phyloP scores from a whole-genome alignment of 2,113 vertebrate genomes.

The Perca flavescens region DNA sequence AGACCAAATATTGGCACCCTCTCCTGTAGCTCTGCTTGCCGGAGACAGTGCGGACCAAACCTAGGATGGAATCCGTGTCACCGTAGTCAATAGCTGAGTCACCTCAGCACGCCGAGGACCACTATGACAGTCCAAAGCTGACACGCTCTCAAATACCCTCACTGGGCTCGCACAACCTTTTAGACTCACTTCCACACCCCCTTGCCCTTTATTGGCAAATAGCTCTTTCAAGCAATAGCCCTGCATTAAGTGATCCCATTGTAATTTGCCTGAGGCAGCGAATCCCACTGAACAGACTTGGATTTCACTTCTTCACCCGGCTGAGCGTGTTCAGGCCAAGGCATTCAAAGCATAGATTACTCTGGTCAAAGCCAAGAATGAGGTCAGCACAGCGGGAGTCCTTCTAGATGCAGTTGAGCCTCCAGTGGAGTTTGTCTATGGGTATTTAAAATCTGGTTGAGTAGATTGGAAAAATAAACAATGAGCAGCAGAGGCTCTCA shows the following conservation, averaged over 20 bases:
- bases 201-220: constrained; percentile 48
- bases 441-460: constrained; percentile 64
- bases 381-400: constrained; percentile 78
- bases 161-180: constrained; percentile 33
- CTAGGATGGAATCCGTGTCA: constrained; percentile 11
- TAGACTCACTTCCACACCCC: constrained; percentile 48
- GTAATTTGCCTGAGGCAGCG: constrained; percentile 55
- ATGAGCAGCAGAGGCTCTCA: constrained; percentile 45
- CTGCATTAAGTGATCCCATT: constrained; percentile 53
- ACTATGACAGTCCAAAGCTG: constrained; percentile 42
- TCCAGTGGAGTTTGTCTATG: constrained; percentile 49
- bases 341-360: constrained; percentile 78
- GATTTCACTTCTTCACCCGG: constrained; percentile 61
- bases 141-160: constrained; percentile 46
- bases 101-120: constrained; percentile 51
- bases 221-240: constrained; percentile 40
- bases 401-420: constrained; percentile 66
- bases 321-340: constrained; percentile 51
- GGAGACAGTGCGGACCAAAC: constrained; percentile 3
- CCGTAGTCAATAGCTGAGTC: constrained; percentile 63
- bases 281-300: constrained; percentile 60
- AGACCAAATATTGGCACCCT: constrained; percentile 1
- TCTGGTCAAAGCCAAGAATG: constrained; percentile 71
- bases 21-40: constrained; percentile 16
- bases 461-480: constrained; percentile 69